Evolutionary conservation across 2,888 invertebrate species (phyloP).

Genomic region (Ryuthela nishihirai): DNA sequence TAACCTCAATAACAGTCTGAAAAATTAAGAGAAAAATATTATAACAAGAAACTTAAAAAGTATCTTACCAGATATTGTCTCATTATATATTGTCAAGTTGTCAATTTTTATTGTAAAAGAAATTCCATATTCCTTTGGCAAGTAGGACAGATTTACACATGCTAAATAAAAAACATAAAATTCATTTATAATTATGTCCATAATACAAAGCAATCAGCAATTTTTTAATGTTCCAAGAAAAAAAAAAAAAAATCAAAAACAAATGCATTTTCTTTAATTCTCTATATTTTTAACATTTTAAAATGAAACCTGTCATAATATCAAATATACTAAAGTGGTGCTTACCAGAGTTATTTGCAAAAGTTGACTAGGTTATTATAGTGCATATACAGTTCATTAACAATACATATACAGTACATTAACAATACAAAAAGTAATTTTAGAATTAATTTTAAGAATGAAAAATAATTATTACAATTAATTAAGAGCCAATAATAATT

Average conservation of each 20-base stretch:
- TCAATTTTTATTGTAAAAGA: slow-evolving; percentile 49
- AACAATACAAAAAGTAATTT: too few relatives aligned
- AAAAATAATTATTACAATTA: too few relatives aligned
- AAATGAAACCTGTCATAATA: too few relatives aligned
- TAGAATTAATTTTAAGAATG: too few relatives aligned
- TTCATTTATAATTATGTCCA: not conserved
- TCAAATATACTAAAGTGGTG: too few relatives aligned
- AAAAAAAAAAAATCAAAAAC: too few relatives aligned
- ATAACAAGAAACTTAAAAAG: not conserved
- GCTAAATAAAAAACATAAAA: slow-evolving; percentile 43
- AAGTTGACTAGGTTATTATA: too few relatives aligned
- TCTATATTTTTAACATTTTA: not conserved
- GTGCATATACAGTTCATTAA: too few relatives aligned
- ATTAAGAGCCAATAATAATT: too few relatives aligned
- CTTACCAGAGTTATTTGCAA: too few relatives aligned
- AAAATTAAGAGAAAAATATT: not conserved
- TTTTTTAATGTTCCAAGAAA: not conserved
- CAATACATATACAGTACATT: too few relatives aligned
- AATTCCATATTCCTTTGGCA: slow-evolving; percentile 49
- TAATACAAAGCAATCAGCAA: not conserved
- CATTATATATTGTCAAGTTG: slow-evolving; percentile 46
- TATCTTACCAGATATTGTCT: slow-evolving; percentile 49
- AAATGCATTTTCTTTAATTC: not conserved
- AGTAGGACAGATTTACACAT: slow-evolving; percentile 51
- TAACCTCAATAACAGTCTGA: too few relatives aligned